Evolutionary conservation across 2,888 invertebrate species (phyloP).

Genomic region (Eumerus sabulonum): DNA sequence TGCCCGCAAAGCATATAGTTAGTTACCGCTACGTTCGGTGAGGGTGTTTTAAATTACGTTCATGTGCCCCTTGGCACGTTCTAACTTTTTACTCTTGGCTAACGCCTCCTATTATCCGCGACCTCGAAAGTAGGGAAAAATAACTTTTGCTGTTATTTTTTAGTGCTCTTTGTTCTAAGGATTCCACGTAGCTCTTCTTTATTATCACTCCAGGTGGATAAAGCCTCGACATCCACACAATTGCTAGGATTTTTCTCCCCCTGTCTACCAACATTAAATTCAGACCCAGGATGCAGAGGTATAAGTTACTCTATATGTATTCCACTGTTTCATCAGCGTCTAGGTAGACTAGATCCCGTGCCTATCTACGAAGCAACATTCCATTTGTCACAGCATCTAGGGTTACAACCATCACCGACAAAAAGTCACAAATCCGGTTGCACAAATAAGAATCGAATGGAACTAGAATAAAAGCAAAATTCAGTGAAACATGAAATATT

Average conservation of each 20-base stretch:
- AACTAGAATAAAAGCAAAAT: not conserved
- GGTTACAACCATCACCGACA: not conserved
- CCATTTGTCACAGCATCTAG: not conserved
- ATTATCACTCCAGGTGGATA: too few species aligned
- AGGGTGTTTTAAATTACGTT: conserved; percentile 47
- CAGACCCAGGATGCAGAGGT: too few species aligned
- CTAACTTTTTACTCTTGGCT: not conserved
- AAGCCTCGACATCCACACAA: too few species aligned
- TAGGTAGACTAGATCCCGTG: too few species aligned
- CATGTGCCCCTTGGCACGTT: conserved; percentile 16
- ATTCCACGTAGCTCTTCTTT: too few species aligned
- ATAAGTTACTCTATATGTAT: too few species aligned
- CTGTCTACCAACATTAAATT: too few species aligned
- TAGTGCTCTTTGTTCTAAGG: too few species aligned
- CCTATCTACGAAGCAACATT: not conserved
- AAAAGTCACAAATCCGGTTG: not conserved
- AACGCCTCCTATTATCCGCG: conserved; percentile 1
- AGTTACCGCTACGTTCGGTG: conserved; percentile 28
- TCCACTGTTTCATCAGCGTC: too few species aligned
- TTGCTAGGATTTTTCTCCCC: too few species aligned
- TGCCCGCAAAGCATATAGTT: conserved; percentile 36
- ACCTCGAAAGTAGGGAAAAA: not conserved
- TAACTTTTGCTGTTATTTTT: not conserved
- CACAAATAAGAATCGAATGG: not conserved
- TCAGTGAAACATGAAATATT: not conserved